Evolutionary conservation across 1,140 invertebrate species (phyloP).

Genomic region (Heliconius eleuchia): DNA sequence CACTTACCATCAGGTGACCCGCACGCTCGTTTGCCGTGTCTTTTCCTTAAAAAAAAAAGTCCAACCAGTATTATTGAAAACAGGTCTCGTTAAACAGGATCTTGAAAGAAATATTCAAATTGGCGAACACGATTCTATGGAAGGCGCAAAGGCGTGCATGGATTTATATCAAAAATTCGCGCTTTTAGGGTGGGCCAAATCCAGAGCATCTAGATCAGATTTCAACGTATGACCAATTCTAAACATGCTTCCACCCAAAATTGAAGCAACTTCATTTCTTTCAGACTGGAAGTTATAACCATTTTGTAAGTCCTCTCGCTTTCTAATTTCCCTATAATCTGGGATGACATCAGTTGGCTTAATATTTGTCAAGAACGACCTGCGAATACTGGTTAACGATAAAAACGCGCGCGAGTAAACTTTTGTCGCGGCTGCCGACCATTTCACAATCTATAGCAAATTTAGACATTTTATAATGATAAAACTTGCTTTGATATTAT

Average conservation of each 20-base stretch:
- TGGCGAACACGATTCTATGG: constrained; percentile 22
- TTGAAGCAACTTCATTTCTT: constrained; percentile 13
- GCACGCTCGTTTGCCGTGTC: too few relatives aligned
- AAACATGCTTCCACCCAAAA: constrained; percentile 28
- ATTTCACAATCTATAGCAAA: constrained; percentile 43
- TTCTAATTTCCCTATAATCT: constrained; percentile 33
- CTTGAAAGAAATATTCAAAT: constrained; percentile 20
- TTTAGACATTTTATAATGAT: neutral
- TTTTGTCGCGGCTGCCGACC: constrained; percentile 32
- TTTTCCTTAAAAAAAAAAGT: neutral
- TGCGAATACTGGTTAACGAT: constrained; percentile 26
- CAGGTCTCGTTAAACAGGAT: neutral
- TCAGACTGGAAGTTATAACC: constrained; percentile 29
- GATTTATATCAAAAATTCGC: constrained; percentile 22
- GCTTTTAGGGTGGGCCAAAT: neutral
- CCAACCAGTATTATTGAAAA: constrained; percentile 18
- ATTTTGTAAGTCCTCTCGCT: neutral
- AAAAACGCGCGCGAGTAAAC: constrained; percentile 35
- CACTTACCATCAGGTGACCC: too few relatives aligned
- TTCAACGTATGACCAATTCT: constrained; percentile 37
- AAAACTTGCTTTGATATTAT: too few relatives aligned
- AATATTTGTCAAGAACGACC: constrained; percentile 32
- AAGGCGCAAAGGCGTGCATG: constrained; percentile 34
- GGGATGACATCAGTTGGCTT: constrained; percentile 30
- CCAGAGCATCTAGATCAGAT: constrained; percentile 31